Percentiles rank a stretch among this genome's conserved stretches.
Conservation (phyloP, 2,888 invertebrate species). For the Dryocosmus kuriphilus region DNA sequence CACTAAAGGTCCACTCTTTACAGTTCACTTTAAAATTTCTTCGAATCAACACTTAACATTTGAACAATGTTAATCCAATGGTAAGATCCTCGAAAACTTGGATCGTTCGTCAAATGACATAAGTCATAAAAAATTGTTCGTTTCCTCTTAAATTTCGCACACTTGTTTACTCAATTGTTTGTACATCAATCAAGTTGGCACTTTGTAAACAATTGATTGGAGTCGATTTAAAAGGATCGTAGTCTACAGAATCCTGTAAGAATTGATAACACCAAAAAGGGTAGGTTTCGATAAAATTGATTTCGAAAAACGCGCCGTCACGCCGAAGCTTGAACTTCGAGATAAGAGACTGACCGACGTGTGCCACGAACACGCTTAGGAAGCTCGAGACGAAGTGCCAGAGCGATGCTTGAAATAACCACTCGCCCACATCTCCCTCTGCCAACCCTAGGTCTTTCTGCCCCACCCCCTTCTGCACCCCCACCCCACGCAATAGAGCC, state of each 20-base stretch:
- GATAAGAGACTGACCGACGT: slow-evolving; percentile 59
- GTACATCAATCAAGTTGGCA: not conserved
- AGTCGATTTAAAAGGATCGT: slow-evolving; percentile 9
- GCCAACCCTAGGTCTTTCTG: slow-evolving; percentile 68
- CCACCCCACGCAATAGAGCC: slow-evolving; percentile 56
- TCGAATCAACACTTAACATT: not conserved
- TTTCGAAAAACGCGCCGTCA: slow-evolving; percentile 50
- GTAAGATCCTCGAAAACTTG: not conserved
- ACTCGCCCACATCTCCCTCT: slow-evolving; percentile 71
- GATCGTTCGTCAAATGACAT: slow-evolving; percentile 12
- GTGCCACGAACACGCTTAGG: slow-evolving; percentile 64
- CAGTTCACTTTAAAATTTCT: not conserved
- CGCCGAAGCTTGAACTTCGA: slow-evolving; percentile 53
- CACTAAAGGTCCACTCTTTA: not conserved
- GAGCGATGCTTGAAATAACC: slow-evolving; percentile 75
- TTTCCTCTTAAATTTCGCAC: not conserved
- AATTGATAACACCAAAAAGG: not conserved
- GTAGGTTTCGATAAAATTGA: slow-evolving; percentile 38
- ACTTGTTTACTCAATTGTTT: slow-evolving; percentile 6
- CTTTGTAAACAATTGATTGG: slow-evolving; percentile 16
- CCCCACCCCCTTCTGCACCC: slow-evolving; percentile 59
- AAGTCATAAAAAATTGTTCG: slow-evolving; percentile 3
- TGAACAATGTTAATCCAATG: not conserved
- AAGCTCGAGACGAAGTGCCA: slow-evolving; percentile 75
- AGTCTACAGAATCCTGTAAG: not conserved